Percentiles rank a stretch among this genome's conserved stretches.
Conservation (phyloP, 2,113 vertebrate species). For the Melanerpes aurifrons region DNA sequence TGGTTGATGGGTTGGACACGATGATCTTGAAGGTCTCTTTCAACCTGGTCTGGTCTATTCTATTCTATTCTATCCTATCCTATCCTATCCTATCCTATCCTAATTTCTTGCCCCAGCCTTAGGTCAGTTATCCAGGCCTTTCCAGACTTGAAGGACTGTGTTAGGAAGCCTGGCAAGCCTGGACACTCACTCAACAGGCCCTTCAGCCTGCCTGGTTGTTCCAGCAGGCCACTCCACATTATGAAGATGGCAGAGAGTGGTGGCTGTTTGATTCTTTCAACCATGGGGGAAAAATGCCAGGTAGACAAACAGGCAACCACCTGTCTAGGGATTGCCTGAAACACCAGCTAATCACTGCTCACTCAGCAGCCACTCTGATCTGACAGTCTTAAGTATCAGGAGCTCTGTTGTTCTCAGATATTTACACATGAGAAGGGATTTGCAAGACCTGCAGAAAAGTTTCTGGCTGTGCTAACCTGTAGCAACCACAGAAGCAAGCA, state of each 20-base stretch:
- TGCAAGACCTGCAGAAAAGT: constrained; percentile 1
- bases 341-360: neutral
- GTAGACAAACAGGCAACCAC: neutral
- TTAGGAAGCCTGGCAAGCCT: neutral
- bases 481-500: neutral
- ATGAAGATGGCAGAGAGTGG: neutral
- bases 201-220: neutral
- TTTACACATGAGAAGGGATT: constrained; percentile 39
- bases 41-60: too few relatives aligned
- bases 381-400: neutral
- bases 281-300: neutral
- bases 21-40: too few relatives aligned
- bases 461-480: neutral
- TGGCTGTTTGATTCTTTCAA: neutral
- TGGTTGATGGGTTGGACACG: too few relatives aligned
- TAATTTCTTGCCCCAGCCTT: neutral
- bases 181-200: neutral
- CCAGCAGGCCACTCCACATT: neutral
- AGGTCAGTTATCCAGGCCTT: neutral
- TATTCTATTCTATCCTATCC: too few relatives aligned
- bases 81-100: too few relatives aligned
- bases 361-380: neutral
- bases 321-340: neutral
- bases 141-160: neutral
- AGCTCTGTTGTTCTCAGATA: constrained; percentile 24